Conservation (phyloP, 2,113 vertebrate species). For the Heliornis fulica region DNA sequence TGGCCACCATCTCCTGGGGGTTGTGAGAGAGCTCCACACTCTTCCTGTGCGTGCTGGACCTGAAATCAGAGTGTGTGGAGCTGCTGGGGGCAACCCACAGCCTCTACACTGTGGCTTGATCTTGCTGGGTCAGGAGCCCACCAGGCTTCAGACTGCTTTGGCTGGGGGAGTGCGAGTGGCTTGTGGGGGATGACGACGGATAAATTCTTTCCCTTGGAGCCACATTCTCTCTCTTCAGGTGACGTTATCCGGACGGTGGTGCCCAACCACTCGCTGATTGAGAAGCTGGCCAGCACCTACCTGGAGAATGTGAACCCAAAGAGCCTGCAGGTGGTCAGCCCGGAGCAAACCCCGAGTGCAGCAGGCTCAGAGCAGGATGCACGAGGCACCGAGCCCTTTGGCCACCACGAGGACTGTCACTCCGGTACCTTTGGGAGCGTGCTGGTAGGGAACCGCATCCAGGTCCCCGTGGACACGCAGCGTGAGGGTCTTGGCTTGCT, state of each 20-base stretch:
- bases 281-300: conserved; percentile 86
- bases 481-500: conserved; percentile 34
- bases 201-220: neutral
- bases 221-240: conserved; percentile 65
- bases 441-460: conserved; percentile 94
- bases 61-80: neutral
- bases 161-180: neutral
- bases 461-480: conserved; percentile 81
- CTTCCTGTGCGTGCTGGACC: fast-evolving
- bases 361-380: conserved; percentile 54
- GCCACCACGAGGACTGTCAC: conserved; percentile 77
- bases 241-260: conserved; percentile 84
- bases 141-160: neutral
- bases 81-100: neutral
- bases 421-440: conserved; percentile 94
- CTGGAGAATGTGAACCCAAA: conserved; percentile 80
- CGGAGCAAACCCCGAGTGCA: conserved; percentile 5
- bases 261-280: conserved; percentile 87
- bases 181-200: neutral
- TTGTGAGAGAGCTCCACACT: neutral
- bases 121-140: neutral
- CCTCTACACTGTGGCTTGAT: neutral
- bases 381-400: conserved; percentile 63
- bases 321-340: conserved; percentile 43
- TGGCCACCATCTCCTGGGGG: neutral